Evolutionary conservation across 2,888 invertebrate species (phyloP).

Genomic region (Dryomyza anilis): DNA sequence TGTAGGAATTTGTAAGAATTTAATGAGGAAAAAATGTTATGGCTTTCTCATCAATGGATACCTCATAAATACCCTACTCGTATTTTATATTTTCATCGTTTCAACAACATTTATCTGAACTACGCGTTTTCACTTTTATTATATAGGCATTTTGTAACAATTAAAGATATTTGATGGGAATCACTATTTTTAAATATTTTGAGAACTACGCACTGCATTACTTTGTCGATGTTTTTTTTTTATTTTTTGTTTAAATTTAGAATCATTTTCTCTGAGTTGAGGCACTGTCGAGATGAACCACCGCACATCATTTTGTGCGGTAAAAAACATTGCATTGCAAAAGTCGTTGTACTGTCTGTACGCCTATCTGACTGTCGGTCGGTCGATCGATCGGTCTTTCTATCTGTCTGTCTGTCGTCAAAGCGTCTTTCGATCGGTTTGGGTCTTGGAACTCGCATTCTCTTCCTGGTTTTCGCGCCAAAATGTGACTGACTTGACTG

Average conservation of each 20-base stretch:
- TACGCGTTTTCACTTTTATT: no score
- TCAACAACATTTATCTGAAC: no score
- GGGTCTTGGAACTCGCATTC: neutral
- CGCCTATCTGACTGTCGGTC: neutral
- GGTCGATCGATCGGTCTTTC: neutral
- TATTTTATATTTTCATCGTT: no score
- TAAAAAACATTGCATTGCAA: neutral
- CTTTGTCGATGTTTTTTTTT: neutral
- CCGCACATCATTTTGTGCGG: neutral
- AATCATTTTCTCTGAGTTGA: conserved; percentile 7
- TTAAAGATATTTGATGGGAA: no score
- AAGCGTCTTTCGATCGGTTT: neutral
- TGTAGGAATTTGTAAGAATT: no score
- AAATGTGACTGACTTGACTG: conserved; percentile 9
- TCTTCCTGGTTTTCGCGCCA: conserved; percentile 23
- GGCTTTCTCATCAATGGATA: no score
- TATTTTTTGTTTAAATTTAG: conserved; percentile 11
- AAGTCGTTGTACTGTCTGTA: conserved; percentile 18
- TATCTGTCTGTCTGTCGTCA: no score
- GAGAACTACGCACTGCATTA: conserved; percentile 9
- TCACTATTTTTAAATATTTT: neutral
- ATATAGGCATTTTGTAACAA: no score
- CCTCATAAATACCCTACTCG: no score
- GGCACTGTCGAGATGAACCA: neutral
- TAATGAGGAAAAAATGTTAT: no score